Conservation (phyloP, 2,888 invertebrate genomes). For the Chrysolina oricalcia region DNA sequence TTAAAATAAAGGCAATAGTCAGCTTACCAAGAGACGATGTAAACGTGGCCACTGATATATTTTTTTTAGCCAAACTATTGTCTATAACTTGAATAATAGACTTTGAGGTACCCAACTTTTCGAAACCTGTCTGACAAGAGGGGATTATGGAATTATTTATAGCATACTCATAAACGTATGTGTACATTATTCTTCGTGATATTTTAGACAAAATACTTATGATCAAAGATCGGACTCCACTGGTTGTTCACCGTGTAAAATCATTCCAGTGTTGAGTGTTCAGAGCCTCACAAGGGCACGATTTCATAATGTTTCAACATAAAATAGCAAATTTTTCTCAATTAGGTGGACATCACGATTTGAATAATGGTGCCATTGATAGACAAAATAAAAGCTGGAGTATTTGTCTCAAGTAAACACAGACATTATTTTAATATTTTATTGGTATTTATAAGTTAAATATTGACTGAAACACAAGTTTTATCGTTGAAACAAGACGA, state of each 20-base stretch:
- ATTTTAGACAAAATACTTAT: no score
- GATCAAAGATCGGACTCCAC: no score
- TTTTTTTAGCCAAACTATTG: no score
- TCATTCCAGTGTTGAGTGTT: background rate
- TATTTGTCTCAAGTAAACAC: slow-evolving; percentile 5
- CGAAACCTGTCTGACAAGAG: no score
- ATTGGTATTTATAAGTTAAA: slow-evolving; percentile 20
- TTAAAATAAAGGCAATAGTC: no score
- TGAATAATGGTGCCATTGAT: background rate
- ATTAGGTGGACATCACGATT: background rate
- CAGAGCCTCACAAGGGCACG: background rate
- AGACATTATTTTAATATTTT: slow-evolving; percentile 17
- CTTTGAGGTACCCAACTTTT: no score
- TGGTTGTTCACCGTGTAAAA: background rate
- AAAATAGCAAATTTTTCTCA: background rate
- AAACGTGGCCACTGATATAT: no score
- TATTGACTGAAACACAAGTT: slow-evolving; percentile 2
- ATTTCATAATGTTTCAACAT: background rate
- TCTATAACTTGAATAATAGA: no score
- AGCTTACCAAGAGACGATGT: no score
- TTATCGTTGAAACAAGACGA: slow-evolving; percentile 9
- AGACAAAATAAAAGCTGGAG: slow-evolving; percentile 10
- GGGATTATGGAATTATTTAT: no score
- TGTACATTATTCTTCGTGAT: no score
- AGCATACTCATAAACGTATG: no score